Conservation (phyloP, 2,888 invertebrate species). For the Andrena flavipes region DNA sequence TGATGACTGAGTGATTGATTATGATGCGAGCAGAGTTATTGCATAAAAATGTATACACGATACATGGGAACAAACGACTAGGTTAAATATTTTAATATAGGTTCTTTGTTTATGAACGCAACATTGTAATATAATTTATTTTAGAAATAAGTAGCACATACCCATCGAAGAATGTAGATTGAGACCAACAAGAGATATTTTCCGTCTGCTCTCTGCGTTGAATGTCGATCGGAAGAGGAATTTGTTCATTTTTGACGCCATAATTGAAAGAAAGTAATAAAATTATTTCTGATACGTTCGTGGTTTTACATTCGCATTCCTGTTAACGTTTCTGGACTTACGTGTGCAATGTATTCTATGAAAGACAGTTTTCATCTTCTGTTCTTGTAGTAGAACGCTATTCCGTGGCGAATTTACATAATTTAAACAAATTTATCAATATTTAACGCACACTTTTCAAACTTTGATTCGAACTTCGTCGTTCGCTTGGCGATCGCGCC, state of each 20-base stretch:
- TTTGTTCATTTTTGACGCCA: background rate
- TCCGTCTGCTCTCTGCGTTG: background rate
- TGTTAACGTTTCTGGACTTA: background rate
- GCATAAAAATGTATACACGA: background rate
- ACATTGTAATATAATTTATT: conserved; percentile 27
- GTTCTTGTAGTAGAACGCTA: background rate
- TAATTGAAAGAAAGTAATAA: conserved; percentile 18
- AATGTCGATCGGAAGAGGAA: background rate
- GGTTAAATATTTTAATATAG: conserved; percentile 21
- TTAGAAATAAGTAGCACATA: conserved; percentile 1
- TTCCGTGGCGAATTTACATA: background rate
- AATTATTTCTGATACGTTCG: conserved; percentile 35
- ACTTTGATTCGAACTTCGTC: background rate
- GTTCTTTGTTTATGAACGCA: background rate
- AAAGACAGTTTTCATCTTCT: background rate
- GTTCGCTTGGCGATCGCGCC: background rate
- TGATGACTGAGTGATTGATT: background rate
- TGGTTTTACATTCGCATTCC: background rate
- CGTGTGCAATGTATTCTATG: too few species aligned
- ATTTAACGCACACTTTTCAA: background rate
- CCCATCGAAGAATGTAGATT: background rate
- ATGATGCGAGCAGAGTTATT: conserved; percentile 1
- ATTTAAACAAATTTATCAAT: background rate
- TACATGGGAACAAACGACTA: background rate
- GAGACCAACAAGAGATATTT: background rate